Percentiles rank a stretch among this genome's conserved stretches.
These are phyloP conservation scores for Neolamprologus variostigma DNA, from an alignment of 2,113 vertebrate genomes.

Conservation along the genomic window DNA sequence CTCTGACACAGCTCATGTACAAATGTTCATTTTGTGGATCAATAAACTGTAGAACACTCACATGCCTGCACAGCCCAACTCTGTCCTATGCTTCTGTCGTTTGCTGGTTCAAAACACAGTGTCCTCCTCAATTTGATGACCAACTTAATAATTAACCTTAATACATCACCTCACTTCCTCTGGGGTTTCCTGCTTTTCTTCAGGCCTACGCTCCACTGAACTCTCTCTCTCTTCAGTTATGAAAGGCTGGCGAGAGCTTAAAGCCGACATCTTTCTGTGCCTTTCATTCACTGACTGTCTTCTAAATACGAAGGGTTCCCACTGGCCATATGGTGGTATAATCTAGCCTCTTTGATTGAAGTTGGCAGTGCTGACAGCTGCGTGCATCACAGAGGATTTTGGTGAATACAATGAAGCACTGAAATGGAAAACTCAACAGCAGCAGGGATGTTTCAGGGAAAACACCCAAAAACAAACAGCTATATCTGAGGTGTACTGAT, in stretches of 20 bases:
- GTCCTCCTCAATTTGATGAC: background rate
- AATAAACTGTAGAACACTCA: background rate
- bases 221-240: conserved; percentile 45
- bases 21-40: background rate
- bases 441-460: background rate
- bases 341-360: conserved; percentile 19
- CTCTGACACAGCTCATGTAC: background rate
- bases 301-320: conserved; percentile 15
- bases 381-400: conserved; percentile 21
- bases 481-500: background rate
- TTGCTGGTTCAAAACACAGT: background rate
- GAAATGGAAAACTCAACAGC: background rate
- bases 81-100: background rate
- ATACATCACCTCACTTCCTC: background rate
- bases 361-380: background rate
- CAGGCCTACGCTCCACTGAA: background rate
- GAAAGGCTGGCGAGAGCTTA: conserved; percentile 28
- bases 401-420: conserved; percentile 26
- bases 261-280: background rate
- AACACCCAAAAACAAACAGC: accelerated
- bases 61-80: background rate
- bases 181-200: background rate
- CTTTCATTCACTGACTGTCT: background rate
- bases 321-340: conserved; percentile 44
- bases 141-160: background rate